Conservation (phyloP, 2,113 vertebrate genomes). For the Tringa solitaria region DNA sequence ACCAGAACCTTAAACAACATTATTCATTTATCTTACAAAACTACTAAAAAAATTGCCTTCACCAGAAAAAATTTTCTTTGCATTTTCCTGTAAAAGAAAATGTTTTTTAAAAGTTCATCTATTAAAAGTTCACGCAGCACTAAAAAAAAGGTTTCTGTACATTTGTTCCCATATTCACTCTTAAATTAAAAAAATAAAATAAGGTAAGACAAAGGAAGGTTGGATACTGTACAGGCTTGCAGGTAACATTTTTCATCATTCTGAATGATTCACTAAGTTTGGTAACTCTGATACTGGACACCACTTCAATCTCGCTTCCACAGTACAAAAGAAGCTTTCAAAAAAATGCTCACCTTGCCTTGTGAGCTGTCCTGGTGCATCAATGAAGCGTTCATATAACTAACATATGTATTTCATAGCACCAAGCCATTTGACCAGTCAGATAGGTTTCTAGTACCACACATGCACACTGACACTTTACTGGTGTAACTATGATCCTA, state of each 20-base stretch:
- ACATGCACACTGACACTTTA: slow-evolving; percentile 61
- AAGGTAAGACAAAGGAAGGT: slow-evolving; percentile 69
- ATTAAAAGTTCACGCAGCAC: slow-evolving; percentile 70
- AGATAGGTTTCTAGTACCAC: slow-evolving; percentile 55
- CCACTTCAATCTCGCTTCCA: slow-evolving; percentile 61
- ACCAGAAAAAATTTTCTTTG: slow-evolving; percentile 63
- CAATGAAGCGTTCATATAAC: not conserved
- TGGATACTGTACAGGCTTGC: slow-evolving; percentile 71
- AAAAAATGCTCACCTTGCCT: slow-evolving; percentile 14
- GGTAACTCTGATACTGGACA: slow-evolving; percentile 70
- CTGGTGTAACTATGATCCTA: slow-evolving; percentile 73
- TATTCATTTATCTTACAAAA: slow-evolving; percentile 70
- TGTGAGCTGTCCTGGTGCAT: slow-evolving; percentile 50
- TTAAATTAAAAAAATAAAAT: slow-evolving; percentile 74
- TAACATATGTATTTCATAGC: slow-evolving; percentile 32
- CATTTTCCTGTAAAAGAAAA: slow-evolving; percentile 77
- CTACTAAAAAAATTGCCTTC: slow-evolving; percentile 64
- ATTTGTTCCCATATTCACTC: slow-evolving; percentile 70
- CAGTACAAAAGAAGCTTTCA: slow-evolving; percentile 41
- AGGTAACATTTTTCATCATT: slow-evolving; percentile 57
- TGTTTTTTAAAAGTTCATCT: slow-evolving; percentile 71
- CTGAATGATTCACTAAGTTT: slow-evolving; percentile 39
- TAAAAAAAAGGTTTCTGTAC: slow-evolving; percentile 76
- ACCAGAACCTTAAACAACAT: slow-evolving; percentile 68
- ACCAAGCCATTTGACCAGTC: slow-evolving; percentile 69